phyloP scores from a whole-genome alignment of 2,888 invertebrate genomes.

The Coleophora flavipennella region DNA sequence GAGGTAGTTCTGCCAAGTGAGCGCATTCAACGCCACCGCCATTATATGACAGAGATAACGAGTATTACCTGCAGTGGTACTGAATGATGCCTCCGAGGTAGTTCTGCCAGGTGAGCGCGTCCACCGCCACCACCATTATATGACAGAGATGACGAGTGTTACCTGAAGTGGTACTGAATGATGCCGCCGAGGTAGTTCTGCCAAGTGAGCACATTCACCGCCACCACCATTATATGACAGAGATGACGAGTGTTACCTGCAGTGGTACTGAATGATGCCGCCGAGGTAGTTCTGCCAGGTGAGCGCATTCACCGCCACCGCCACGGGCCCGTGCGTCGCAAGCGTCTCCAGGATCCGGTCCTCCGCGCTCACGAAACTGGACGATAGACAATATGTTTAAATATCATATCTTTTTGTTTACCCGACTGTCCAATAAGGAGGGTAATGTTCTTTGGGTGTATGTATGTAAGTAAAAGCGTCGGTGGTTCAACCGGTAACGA shows the following conservation, averaged over 20 bases:
- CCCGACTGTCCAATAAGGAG: too few species aligned
- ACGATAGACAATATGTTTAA: constrained; percentile 11
- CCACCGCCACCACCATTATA: constrained; percentile 84
- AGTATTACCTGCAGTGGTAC: constrained; percentile 79
- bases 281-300: constrained; percentile 91
- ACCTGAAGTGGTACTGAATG: constrained; percentile 85
- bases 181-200: constrained; percentile 89
- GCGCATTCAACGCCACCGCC: constrained; percentile 85
- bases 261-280: constrained; percentile 87
- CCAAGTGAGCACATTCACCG: constrained; percentile 89
- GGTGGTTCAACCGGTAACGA: too few species aligned
- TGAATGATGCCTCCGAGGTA: constrained; percentile 89
- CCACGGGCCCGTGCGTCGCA: constrained; percentile 82
- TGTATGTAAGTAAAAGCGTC: too few species aligned
- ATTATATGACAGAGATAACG: too few species aligned
- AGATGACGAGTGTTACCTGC: constrained; percentile 64
- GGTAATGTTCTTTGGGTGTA: too few species aligned
- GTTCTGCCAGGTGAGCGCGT: constrained; percentile 89
- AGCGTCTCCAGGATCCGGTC: constrained; percentile 72
- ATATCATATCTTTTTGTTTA: too few species aligned
- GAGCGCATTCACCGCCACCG: constrained; percentile 86
- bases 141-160: constrained; percentile 47
- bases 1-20: constrained; percentile 89
- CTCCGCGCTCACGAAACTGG: constrained; percentile 77
- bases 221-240: too few species aligned